phyloP scores from a whole-genome alignment of 1,140 invertebrate genomes.

The Drosophila seguyi region DNA sequence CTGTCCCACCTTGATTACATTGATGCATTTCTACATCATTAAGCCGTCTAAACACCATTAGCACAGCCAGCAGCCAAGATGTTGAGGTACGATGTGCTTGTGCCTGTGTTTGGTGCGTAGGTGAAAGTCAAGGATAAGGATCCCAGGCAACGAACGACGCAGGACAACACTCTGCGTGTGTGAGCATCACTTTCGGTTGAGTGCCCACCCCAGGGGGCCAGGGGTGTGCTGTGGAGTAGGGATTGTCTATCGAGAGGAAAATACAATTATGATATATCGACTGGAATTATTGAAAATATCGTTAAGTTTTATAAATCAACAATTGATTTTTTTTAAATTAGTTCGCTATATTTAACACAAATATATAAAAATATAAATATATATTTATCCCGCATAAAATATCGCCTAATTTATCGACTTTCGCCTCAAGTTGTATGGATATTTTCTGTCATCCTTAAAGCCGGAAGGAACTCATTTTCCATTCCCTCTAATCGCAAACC shows the following conservation, averaged over 20 bases:
- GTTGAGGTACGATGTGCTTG: slow-evolving; percentile 32
- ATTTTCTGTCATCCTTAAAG: not conserved
- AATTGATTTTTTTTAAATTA: too few species aligned
- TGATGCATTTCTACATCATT: slow-evolving; percentile 82
- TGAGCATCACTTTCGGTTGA: slow-evolving; percentile 73
- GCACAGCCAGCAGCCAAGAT: slow-evolving; percentile 45
- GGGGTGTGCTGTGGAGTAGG: not conserved
- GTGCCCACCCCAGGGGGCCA: slow-evolving; percentile 44
- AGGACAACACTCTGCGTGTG: slow-evolving; percentile 26
- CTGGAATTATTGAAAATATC: not conserved
- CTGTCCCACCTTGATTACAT: slow-evolving; percentile 72
- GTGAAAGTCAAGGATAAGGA: slow-evolving; percentile 47
- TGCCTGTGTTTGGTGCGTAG: slow-evolving; percentile 2
- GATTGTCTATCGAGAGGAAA: not conserved
- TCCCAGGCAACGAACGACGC: slow-evolving; percentile 11
- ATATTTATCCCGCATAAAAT: too few species aligned
- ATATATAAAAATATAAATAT: too few species aligned
- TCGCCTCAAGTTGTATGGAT: too few species aligned
- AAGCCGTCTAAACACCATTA: slow-evolving; percentile 77
- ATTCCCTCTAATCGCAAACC: slow-evolving; percentile 71
- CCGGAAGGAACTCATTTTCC: slow-evolving; percentile 63
- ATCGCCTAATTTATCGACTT: too few species aligned
- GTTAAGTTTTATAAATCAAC: too few species aligned
- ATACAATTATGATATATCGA: not conserved
- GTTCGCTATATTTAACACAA: too few species aligned